These are phyloP conservation scores for Trinorchestia longiramus DNA, from an alignment of 1,140 invertebrate species.

Conservation along the genomic window DNA sequence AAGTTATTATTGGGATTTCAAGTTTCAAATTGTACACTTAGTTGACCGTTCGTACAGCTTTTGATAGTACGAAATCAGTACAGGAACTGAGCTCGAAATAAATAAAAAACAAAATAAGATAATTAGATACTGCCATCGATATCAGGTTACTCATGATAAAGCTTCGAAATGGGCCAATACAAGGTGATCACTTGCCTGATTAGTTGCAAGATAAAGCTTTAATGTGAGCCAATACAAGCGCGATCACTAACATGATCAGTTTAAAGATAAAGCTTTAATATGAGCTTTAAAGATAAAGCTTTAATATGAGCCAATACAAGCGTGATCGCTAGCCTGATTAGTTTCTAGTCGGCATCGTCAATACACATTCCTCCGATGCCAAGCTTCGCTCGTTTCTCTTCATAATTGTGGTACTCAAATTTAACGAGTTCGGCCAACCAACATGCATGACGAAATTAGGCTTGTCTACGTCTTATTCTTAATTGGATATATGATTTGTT, in stretches of 20 bases:
- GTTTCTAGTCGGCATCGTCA: not conserved
- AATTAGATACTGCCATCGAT: not conserved
- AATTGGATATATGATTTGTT: not conserved
- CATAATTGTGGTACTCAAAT: not conserved
- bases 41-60: not conserved
- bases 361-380: not conserved
- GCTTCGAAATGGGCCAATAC: no score
- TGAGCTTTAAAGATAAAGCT: not conserved
- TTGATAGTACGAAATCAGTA: not conserved
- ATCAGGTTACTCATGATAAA: no score
- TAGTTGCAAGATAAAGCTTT: not conserved
- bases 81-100: not conserved
- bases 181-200: no score
- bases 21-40: not conserved
- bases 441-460: not conserved
- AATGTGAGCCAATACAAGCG: no score
- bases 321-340: not conserved
- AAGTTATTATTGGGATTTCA: not conserved
- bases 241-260: no score
- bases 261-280: no score
- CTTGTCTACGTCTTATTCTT: not conserved
- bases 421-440: not conserved
- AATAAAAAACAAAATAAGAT: not conserved
- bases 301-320: not conserved
- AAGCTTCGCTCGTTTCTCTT: not conserved